Evolutionary conservation across 2,113 vertebrate genomes (phyloP).

Genomic region (Acanthochromis polyacanthus): DNA sequence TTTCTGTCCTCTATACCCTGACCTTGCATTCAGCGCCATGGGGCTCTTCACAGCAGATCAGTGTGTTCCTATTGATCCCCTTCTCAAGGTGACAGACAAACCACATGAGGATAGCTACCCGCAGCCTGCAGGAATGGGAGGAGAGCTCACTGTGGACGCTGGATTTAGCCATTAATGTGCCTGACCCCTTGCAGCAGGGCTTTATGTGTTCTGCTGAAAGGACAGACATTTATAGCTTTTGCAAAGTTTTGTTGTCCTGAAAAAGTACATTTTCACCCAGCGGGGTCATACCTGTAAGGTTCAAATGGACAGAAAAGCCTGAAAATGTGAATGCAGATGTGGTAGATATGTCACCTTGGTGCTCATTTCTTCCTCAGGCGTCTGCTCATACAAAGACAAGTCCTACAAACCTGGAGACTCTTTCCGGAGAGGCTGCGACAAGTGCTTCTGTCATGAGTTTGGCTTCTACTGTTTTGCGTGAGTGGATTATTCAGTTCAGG

Average conservation of each 20-base stretch:
- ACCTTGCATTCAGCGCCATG: constrained; percentile 29
- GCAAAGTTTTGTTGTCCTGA: constrained; percentile 12
- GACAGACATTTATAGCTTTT: constrained; percentile 17
- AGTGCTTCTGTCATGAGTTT: constrained; percentile 71
- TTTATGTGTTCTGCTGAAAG: constrained; percentile 2
- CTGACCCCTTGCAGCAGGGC: constrained; percentile 26
- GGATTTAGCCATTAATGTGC: constrained; percentile 46
- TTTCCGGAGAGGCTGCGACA: constrained; percentile 76
- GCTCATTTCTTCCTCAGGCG: constrained; percentile 50
- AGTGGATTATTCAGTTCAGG: constrained; percentile 32
- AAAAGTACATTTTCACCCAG: constrained; percentile 1
- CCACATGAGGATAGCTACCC: constrained; percentile 24
- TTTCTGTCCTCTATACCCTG: constrained; percentile 29
- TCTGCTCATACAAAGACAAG: constrained; percentile 71
- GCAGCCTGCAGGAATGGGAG: constrained; percentile 22
- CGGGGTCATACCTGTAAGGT: background rate
- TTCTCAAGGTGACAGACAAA: constrained; percentile 61
- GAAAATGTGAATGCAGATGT: background rate
- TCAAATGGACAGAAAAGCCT: background rate
- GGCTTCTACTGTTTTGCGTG: constrained; percentile 74
- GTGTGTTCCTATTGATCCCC: constrained; percentile 47
- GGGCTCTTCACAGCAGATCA: constrained; percentile 51
- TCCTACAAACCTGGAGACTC: constrained; percentile 74
- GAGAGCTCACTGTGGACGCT: constrained; percentile 18
- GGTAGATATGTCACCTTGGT: background rate